Evolutionary conservation across 2,797 vertebrate species (phyloP).

Genomic region (Sylvia borin): DNA sequence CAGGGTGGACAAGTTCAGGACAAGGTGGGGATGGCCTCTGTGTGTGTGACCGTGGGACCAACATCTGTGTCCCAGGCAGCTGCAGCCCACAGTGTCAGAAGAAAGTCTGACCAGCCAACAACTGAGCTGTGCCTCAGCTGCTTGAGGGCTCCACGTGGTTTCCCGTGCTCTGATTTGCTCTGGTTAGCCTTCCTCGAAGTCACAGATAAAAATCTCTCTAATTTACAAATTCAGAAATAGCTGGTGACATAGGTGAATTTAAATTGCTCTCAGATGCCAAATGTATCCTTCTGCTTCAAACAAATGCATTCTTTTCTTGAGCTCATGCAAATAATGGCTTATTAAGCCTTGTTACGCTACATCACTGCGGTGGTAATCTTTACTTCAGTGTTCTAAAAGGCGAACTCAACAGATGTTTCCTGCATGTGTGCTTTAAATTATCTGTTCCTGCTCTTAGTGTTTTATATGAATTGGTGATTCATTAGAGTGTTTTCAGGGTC

Average conservation of each 20-base stretch:
- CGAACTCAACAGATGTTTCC: slow-evolving; percentile 46
- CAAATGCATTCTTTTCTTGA: not conserved
- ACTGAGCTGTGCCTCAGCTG: not conserved
- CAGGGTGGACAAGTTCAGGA: not conserved
- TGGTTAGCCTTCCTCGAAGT: not conserved
- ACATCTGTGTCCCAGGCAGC: not conserved
- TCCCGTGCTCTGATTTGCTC: not conserved
- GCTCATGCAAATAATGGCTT: slow-evolving; percentile 26
- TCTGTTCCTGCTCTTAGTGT: not conserved
- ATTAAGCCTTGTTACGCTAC: not conserved
- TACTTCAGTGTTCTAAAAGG: slow-evolving; percentile 2
- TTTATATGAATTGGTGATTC: not conserved
- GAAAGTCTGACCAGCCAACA: not conserved
- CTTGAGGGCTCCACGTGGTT: not conserved
- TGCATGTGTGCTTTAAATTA: slow-evolving; percentile 9
- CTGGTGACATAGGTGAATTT: slow-evolving; percentile 10
- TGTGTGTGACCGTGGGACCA: not conserved
- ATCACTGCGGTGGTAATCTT: not conserved
- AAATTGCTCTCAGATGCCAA: slow-evolving; percentile 17
- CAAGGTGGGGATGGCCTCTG: not conserved
- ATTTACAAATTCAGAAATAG: not conserved
- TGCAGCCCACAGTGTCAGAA: not conserved
- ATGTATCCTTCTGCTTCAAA: not conserved
- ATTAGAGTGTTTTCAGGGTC: not conserved
- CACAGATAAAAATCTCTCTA: not conserved